Conservation (phyloP, 2,797 vertebrate species). For the Sciurus carolinensis region DNA sequence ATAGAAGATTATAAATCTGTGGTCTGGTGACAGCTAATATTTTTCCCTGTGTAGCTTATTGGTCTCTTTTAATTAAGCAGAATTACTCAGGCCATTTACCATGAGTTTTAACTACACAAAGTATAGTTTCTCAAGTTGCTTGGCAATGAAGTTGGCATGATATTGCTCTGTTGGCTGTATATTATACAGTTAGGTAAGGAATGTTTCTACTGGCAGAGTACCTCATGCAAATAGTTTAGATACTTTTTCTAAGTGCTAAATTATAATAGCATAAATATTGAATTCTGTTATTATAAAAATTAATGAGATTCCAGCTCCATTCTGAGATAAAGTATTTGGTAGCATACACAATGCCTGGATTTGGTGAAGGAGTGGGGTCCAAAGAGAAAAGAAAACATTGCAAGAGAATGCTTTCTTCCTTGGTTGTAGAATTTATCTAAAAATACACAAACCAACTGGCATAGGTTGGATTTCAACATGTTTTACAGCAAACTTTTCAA, state of each 20-base stretch:
- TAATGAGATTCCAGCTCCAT: background rate
- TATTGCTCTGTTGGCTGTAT: background rate
- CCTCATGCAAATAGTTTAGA: constrained; percentile 60
- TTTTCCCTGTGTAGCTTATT: constrained; percentile 20
- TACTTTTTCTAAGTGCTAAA: constrained; percentile 66
- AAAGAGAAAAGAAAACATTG: background rate
- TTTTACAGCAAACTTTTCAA: background rate
- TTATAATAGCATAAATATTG: constrained; percentile 57
- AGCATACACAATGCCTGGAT: background rate
- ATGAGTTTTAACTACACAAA: constrained; percentile 51
- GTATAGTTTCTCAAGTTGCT: constrained; percentile 49
- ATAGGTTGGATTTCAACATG: background rate
- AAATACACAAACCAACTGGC: background rate
- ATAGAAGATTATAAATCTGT: background rate
- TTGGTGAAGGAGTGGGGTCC: background rate
- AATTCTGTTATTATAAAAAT: constrained; percentile 39
- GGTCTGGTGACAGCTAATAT: background rate
- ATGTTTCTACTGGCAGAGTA: constrained; percentile 33
- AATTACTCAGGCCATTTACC: constrained; percentile 31
- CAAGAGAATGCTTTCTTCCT: background rate
- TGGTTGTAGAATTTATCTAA: background rate
- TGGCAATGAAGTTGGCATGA: background rate
- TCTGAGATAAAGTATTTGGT: constrained; percentile 41
- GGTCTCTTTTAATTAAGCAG: constrained; percentile 38
- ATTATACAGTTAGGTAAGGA: constrained; percentile 37